Evolutionary conservation across 1,140 invertebrate species (phyloP), one percentile per base, ranked within the genome.

Genomic region (Cydia amplana): DNA sequence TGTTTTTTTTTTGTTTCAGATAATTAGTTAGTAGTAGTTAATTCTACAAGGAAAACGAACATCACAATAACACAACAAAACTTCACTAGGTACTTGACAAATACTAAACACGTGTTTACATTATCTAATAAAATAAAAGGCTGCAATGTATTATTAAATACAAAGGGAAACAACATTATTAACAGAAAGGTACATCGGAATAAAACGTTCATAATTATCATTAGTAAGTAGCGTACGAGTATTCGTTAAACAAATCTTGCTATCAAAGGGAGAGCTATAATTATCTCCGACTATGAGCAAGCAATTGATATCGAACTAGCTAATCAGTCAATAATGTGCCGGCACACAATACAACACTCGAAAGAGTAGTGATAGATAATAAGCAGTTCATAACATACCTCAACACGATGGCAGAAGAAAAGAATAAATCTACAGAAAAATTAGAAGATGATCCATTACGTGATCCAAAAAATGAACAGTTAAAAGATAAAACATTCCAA

Each of bases 291-390:
- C 49, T n/a, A 0, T n/a, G n/a, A 89, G 85, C 83, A 83, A 82
- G 84, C 87, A 90, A 91, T 91, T 91, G 89, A 89, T 92, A 91
- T 86, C 86, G 87, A 86, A 87, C 86, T 88, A 88, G 88, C 84
- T 87, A 87, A 89, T 92, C 85, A 88, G 79, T 83, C 84, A 82
- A 85, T 85, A 83, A 86, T 87, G 83, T 85, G 83, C 81, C 82
- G 81, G 81, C 81, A 85, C 82, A 81, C 82, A 84, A 84, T 84
- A 78, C 77, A 83, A 81, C 80, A 79, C 82, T 82, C 49, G 77
- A 49, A 73, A 84, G 86, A 83, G 85, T 88, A 84, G 83, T 75
- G 80, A 80, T 77, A 74, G 32, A 75, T 74, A 74, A 76, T 78
- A 77, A 73, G 40, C 36, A 77, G 67, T 74, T 77, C 75, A 75